Evolutionary conservation across 2,113 vertebrate species (phyloP), one percentile per base, ranked within the genome.

Genomic region (Acrocephalus kingi): DNA sequence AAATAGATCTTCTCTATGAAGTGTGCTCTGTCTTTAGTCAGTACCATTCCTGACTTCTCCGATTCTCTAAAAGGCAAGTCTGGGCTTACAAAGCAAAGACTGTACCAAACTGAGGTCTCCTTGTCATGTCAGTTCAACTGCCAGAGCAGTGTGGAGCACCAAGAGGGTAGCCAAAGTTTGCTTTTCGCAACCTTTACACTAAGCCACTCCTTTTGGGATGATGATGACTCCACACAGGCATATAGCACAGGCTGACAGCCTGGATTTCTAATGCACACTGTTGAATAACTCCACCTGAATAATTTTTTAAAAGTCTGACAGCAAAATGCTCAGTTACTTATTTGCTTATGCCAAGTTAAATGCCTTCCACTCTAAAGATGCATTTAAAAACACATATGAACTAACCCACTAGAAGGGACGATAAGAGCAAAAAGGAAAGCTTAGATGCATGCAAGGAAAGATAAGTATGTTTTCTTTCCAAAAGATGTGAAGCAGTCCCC

Each of bases 241-340:
- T 17, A 58, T 1, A 84, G 56, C 37, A 80, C 27, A 52, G 49
- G n/a, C 49, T 76, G 51, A 89, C 81, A 81, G 45, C n/a, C 41
- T 80, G 28, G 52, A 78, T 89, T 91, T 91, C 67, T 93, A 84
- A 51, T 27, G 46, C 49, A 87, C 17, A 19, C 35, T 82, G 48
- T 62, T 93, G 74, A 79, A 77, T 62, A 81, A 82, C 33, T 84
- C 27, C 55, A 69, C 22, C 24, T 68, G 62, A 83, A 93, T 49
- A 68, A 68, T 59, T 77, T 59, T 82, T 71, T 0, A 8, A 7
- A 46, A 72, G 22, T 71, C 48, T 80, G 41, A 69, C 74, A 84
- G 56, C 23, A 92, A 81, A 95, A 77, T 35, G 4, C 33, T 78
- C 35, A 21, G 87, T 92, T 92, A 94, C 56, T 92, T 95, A 91